A percentile compares a stretch with the other conserved stretches of the same genome.
Evolutionary conservation across 2,113 vertebrate genomes (phyloP).

Genomic region (Chunga burmeisteri): DNA sequence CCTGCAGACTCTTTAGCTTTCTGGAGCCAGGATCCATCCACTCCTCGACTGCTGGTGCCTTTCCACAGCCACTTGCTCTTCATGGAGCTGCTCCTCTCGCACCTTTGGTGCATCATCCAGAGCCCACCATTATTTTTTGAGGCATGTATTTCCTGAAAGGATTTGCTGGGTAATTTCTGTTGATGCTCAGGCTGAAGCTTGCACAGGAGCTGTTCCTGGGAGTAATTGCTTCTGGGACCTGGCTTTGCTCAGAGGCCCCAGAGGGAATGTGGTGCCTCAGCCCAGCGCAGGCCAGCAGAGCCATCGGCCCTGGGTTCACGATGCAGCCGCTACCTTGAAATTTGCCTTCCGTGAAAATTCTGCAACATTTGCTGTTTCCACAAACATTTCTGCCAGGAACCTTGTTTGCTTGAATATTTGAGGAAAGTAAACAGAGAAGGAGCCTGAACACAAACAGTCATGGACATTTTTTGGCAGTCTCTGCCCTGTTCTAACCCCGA

Average conservation of each 20-base stretch:
- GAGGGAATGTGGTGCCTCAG: neutral
- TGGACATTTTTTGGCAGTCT: neutral
- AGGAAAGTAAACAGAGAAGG: conserved; percentile 49
- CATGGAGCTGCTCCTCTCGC: neutral
- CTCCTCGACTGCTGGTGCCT: neutral
- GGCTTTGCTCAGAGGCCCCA: neutral
- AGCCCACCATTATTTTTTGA: neutral
- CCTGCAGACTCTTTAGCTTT: fast-evolving
- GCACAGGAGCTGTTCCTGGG: neutral
- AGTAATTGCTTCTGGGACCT: neutral
- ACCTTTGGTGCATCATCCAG: neutral
- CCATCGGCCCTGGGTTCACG: neutral
- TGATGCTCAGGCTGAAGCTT: neutral
- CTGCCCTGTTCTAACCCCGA: neutral
- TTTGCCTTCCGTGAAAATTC: neutral
- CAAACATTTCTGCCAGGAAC: conserved; percentile 33
- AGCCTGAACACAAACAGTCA: conserved; percentile 12
- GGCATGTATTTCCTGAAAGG: neutral
- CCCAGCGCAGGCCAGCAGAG: neutral
- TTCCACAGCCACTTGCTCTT: neutral
- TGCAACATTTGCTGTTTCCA: conserved; percentile 39
- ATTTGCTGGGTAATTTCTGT: neutral
- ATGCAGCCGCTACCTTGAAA: neutral
- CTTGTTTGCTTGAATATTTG: conserved; percentile 26
- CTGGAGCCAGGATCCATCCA: neutral